phyloP scores from a whole-genome alignment of 2,113 vertebrate species.

The Ictalurus furcatus region DNA sequence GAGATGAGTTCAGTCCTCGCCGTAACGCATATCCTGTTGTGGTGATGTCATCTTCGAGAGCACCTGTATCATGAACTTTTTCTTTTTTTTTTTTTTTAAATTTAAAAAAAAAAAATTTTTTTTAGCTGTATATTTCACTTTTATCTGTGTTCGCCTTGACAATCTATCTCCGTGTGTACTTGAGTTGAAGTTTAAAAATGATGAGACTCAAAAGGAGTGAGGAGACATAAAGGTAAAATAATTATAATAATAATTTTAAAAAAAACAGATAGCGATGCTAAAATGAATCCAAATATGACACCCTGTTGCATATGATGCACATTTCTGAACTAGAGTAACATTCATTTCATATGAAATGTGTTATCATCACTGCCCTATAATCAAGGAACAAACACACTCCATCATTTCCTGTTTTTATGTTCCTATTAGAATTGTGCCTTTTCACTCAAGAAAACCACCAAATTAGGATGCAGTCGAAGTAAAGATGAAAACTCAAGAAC shows the following conservation, averaged over 20 bases:
- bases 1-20: conserved; percentile 27
- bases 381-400: conserved; percentile 7
- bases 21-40: conserved; percentile 46
- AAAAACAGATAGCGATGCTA: neutral
- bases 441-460: conserved; percentile 66
- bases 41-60: conserved; percentile 52
- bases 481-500: neutral
- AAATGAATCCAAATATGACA: neutral
- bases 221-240: neutral
- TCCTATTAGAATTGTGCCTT: conserved; percentile 60
- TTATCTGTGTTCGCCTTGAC: conserved; percentile 67
- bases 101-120: too few species aligned
- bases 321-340: neutral
- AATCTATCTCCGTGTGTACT: conserved; percentile 65
- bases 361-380: neutral
- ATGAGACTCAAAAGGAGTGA: neutral
- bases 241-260: too few species aligned
- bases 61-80: conserved; percentile 3
- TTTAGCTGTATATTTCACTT: conserved; percentile 36
- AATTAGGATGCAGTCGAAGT: conserved; percentile 63
- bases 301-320: neutral
- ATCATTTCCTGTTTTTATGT: conserved; percentile 37
- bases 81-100: conserved; percentile 12
- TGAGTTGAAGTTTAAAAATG: conserved; percentile 8
- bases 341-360: neutral